These are phyloP conservation scores for Poliocrania exsul DNA, from an alignment of 2,797 vertebrate species.

Conservation along the genomic window DNA sequence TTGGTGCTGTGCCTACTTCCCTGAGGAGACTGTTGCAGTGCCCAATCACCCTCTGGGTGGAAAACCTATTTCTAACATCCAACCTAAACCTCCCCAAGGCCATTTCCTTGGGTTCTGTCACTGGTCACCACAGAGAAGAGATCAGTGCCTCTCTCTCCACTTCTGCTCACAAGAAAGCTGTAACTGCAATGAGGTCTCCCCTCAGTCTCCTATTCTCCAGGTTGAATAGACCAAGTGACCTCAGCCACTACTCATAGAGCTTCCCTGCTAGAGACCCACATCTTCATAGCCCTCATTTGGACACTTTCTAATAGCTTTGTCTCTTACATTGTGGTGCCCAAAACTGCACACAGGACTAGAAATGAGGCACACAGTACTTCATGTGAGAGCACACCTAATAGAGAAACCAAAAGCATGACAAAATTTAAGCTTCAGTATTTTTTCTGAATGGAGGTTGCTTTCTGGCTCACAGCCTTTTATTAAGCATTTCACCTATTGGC, in stretches of 20 bases:
- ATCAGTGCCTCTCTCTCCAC: background rate
- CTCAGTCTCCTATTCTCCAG: background rate
- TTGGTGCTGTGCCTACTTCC: background rate
- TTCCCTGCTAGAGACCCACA: background rate
- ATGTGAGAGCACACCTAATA: background rate
- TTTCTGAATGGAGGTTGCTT: background rate
- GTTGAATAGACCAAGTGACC: background rate
- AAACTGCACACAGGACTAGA: background rate
- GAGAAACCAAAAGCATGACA: background rate
- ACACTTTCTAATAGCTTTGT: background rate
- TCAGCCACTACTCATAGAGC: rapidly evolving
- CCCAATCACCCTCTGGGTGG: background rate
- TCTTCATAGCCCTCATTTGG: background rate
- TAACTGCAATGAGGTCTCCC: background rate
- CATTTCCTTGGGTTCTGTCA: background rate
- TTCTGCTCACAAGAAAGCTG: background rate
- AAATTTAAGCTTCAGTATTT: background rate
- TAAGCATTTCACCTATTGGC: background rate
- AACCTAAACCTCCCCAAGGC: background rate
- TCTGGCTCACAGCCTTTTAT: background rate
- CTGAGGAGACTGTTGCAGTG: background rate
- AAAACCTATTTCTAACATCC: background rate
- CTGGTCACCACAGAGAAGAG: too few species aligned
- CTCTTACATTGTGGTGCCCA: background rate
- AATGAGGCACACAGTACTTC: too few species aligned